Evolutionary conservation across 2,113 vertebrate species (phyloP), one percentile per base, ranked within the genome.

Genomic region (Xiphophorus hellerii): DNA sequence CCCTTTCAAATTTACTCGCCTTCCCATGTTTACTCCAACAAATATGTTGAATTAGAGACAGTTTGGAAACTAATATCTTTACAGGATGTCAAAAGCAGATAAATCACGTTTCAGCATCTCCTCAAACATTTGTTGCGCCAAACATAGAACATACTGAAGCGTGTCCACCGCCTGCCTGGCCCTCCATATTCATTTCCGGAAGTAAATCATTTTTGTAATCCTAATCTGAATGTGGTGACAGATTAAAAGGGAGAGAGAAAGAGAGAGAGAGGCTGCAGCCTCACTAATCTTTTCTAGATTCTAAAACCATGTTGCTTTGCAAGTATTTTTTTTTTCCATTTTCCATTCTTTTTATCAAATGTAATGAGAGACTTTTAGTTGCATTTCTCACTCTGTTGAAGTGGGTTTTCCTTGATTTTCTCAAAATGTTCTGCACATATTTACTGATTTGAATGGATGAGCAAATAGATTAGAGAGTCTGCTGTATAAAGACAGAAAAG

Each of bases 161-260:
- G 54, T 65, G 66, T 71, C 66, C 70, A n/a, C 51, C 12, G 7
- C 66, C 42, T 12, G 65, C 77, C 84, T 82, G 82, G 73, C 70
- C 81, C 74, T 89, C 81, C 67, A 87, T 89, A 90, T 91, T 93
- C 42, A 94, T 95, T 94, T 94, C 92, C 90, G 92, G 93, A 95
- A 94, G 90, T 94, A 87, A 92, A 94, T 93, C 84, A 92, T 94
- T 94, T 93, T 91, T 84, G 80, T 94, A 94, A 95, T 95, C 94
- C 93, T 94, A 94, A 94, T 95, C 93, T 93, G 92, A 92, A 89
- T 90, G 91, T 90, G 83, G 91, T 85, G 87, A 81, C 85, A 89
- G 93, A 94, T 94, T 92, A 93, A 81, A 81, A 72, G 77, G 51
- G 74, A 39, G 82, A 70, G 75, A 60, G 70, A 44, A 31, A 37